A percentile compares a stretch with the other conserved stretches of the same genome.
These are phyloP conservation scores for Lasioglossum pauxillum DNA, from an alignment of 2,888 invertebrate species.

Conservation along the genomic window DNA sequence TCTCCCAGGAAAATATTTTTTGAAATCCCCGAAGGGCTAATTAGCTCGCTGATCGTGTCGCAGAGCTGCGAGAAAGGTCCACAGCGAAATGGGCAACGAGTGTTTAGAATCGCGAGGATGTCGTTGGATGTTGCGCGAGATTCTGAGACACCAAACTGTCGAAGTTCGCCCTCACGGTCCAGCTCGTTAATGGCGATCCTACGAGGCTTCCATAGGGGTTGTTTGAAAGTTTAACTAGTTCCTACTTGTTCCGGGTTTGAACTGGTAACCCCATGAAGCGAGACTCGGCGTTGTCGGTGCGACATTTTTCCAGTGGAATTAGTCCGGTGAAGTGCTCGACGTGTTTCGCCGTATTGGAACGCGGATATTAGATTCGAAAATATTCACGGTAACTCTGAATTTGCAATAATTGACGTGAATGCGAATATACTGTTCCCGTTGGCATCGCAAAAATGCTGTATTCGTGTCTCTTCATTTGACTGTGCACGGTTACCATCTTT, in stretches of 20 bases:
- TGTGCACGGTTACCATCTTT: background rate
- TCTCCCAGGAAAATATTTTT: too few relatives aligned
- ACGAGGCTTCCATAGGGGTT: slow-evolving; percentile 53
- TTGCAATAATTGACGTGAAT: background rate
- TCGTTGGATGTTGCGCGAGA: slow-evolving; percentile 46
- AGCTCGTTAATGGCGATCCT: slow-evolving; percentile 66
- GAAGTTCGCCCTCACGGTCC: slow-evolving; percentile 62
- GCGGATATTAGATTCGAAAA: background rate
- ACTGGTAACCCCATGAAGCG: slow-evolving; percentile 56
- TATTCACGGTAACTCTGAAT: background rate
- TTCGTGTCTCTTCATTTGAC: background rate
- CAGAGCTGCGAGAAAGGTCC: background rate
- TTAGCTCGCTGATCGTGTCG: too few relatives aligned
- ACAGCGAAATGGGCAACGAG: background rate
- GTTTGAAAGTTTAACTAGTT: slow-evolving; percentile 71
- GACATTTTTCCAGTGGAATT: slow-evolving; percentile 30
- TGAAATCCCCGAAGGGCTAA: too few relatives aligned
- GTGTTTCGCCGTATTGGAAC: background rate
- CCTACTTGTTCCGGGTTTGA: slow-evolving; percentile 53
- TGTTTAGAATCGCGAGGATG: slow-evolving; percentile 32
- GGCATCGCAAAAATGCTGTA: background rate
- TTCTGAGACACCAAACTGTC: slow-evolving; percentile 62
- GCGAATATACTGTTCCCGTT: background rate
- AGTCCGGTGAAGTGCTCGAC: background rate
- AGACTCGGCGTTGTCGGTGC: slow-evolving; percentile 50